These are phyloP conservation scores for Tenualosa thibaudeaui DNA, from an alignment of 2,797 vertebrate species.

Conservation along the genomic window DNA sequence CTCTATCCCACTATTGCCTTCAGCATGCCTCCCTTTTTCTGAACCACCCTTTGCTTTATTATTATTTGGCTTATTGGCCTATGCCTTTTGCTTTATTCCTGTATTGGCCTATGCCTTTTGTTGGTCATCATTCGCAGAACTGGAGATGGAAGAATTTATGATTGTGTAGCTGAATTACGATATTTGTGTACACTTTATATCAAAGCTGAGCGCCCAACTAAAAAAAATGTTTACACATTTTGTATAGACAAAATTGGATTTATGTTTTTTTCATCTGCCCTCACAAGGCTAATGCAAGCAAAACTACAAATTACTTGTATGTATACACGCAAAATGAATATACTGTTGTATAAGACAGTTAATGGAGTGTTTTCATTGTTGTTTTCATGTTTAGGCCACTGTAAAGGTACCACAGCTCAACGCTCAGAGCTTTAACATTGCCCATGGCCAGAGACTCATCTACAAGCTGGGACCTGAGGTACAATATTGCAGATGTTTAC, in stretches of 20 bases:
- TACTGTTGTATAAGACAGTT: neutral
- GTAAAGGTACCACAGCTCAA: slow-evolving; percentile 51
- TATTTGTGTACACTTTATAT: neutral
- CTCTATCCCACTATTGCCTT: neutral
- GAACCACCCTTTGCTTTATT: neutral
- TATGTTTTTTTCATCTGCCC: neutral
- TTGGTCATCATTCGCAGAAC: neutral
- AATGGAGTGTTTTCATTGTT: slow-evolving; percentile 24
- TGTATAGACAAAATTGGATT: neutral
- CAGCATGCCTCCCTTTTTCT: neutral
- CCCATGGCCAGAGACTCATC: slow-evolving; percentile 14
- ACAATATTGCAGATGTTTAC: neutral
- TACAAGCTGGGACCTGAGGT: neutral
- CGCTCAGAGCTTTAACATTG: slow-evolving; percentile 61
- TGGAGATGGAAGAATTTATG: neutral
- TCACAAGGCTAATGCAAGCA: no score
- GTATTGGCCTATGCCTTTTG: neutral
- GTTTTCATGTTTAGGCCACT: slow-evolving; percentile 64
- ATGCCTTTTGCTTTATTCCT: slow-evolving; percentile 35
- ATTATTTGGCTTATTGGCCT: no score
- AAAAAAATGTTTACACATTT: neutral
- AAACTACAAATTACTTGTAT: no score
- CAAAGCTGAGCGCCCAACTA: neutral
- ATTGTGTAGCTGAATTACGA: neutral
- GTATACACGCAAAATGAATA: neutral